Evolutionary conservation across 2,888 invertebrate genomes (phyloP).

Genomic region (Megaustenia siamemsis): DNA sequence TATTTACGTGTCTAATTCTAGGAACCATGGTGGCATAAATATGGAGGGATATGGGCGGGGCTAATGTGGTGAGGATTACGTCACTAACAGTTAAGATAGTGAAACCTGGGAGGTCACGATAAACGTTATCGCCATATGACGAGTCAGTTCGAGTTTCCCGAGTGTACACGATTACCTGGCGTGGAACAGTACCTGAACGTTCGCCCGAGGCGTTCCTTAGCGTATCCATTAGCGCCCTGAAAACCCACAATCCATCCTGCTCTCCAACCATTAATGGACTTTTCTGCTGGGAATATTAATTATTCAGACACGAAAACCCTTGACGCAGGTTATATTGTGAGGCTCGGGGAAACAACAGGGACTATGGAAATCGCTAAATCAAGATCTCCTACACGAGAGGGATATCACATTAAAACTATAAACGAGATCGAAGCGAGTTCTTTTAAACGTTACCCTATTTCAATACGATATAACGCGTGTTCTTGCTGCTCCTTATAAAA

Average conservation of each 20-base stretch:
- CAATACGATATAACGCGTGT: too few relatives aligned
- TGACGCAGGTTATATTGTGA: neutral
- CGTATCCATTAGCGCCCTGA: conserved; percentile 5
- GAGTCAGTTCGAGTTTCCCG: neutral
- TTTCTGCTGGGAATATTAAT: conserved; percentile 13
- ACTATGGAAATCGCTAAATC: conserved; percentile 4
- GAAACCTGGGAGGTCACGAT: too few relatives aligned
- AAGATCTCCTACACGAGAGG: neutral
- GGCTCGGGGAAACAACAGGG: neutral
- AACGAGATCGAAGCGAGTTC: neutral
- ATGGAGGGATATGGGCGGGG: too few relatives aligned
- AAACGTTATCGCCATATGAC: neutral
- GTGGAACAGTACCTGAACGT: neutral
- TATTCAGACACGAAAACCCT: conserved; percentile 35
- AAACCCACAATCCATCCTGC: neutral
- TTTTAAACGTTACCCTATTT: neutral
- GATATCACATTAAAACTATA: neutral
- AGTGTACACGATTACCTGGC: neutral
- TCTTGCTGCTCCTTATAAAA: too few relatives aligned
- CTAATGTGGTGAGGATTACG: too few relatives aligned
- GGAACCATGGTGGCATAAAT: too few relatives aligned
- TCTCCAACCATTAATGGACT: conserved; percentile 29
- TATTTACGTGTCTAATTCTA: too few relatives aligned
- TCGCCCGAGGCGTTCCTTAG: neutral
- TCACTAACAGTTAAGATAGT: too few relatives aligned